phyloP scores from a whole-genome alignment of 2,113 vertebrate genomes.

The Oryzias celebensis region DNA sequence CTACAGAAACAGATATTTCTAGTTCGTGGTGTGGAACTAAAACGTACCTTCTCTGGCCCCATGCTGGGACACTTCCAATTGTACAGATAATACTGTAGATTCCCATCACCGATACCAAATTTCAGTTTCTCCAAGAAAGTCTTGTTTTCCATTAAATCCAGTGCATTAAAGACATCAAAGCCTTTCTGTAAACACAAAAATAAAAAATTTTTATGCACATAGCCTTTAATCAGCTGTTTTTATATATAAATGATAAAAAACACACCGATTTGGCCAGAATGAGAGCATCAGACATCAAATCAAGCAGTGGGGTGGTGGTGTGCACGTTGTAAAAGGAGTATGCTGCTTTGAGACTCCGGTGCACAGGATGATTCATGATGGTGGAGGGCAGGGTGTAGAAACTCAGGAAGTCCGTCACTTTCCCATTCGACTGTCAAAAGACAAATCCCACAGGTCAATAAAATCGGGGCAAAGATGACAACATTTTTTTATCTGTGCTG shows the following conservation, averaged over 20 bases:
- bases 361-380: slow-evolving; percentile 97
- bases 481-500: not conserved
- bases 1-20: not conserved
- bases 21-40: not conserved
- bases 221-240: not conserved
- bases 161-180: slow-evolving; percentile 99
- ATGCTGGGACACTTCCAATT: slow-evolving; percentile 99
- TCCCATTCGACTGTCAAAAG: slow-evolving; percentile 80
- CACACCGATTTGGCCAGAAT: slow-evolving; percentile 95
- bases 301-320: slow-evolving; percentile 90
- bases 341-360: slow-evolving; percentile 97
- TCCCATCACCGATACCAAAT: slow-evolving; percentile 97
- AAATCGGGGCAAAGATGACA: fast-evolving
- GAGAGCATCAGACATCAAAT: slow-evolving; percentile 97
- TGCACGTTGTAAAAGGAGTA: slow-evolving; percentile 99
- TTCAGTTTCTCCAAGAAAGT: slow-evolving; percentile 99
- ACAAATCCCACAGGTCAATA: not conserved
- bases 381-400: slow-evolving; percentile 98
- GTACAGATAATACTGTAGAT: slow-evolving; percentile 99
- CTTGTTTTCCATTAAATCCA: slow-evolving; percentile 99
- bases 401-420: slow-evolving; percentile 94
- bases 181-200: slow-evolving; percentile 83
- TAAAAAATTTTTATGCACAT: not conserved
- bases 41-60: slow-evolving; percentile 91
- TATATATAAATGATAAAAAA: not conserved